Evolutionary conservation across 2,797 vertebrate species (phyloP).

Genomic region (Gymnodraco acuticeps): DNA sequence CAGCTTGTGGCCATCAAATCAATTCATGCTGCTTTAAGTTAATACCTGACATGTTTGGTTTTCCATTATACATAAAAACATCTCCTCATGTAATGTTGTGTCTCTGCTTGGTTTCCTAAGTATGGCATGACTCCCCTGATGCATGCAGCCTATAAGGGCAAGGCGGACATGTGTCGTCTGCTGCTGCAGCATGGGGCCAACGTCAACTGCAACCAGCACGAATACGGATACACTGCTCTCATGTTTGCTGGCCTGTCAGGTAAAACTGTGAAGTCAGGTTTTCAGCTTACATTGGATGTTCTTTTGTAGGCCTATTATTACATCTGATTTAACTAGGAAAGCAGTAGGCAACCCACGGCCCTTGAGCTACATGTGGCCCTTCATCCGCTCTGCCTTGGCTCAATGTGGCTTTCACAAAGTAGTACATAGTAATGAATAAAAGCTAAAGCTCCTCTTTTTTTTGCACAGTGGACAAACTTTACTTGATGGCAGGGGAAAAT

Average conservation of each 20-base stretch:
- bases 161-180: conserved; percentile 90
- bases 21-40: not conserved
- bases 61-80: not conserved
- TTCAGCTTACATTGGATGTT: not conserved
- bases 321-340: not conserved
- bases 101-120: conserved; percentile 24
- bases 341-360: not conserved
- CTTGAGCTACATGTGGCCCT: too few relatives aligned
- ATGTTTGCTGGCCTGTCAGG: conserved; percentile 97
- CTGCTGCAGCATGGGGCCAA: conserved; percentile 92
- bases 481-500: too few relatives aligned
- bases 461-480: too few relatives aligned
- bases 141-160: conserved; percentile 94
- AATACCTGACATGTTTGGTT: not conserved
- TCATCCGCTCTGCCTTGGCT: too few relatives aligned
- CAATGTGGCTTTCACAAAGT: too few relatives aligned
- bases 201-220: conserved; percentile 94
- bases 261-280: conserved; percentile 47
- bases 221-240: conserved; percentile 93
- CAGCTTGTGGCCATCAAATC: not conserved
- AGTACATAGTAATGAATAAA: too few relatives aligned
- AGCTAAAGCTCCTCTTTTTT: too few relatives aligned
- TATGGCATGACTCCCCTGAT: conserved; percentile 90
- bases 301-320: not conserved
- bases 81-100: not conserved